Percentiles rank a stretch among this genome's conserved stretches.
phyloP scores from a whole-genome alignment of 1,140 invertebrate species.

The Paraescarpia echinospica region DNA sequence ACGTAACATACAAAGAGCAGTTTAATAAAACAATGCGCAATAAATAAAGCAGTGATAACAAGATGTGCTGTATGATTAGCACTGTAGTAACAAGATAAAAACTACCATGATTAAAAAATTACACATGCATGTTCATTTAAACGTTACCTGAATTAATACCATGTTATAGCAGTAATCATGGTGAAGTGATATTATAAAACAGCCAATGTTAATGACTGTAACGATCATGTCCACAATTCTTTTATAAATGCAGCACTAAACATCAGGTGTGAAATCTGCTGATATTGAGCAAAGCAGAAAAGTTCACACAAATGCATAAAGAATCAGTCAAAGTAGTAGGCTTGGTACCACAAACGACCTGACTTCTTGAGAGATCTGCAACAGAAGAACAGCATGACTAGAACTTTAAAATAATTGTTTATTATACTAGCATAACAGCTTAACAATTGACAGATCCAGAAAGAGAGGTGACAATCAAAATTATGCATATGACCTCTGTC shows the following conservation, averaged over 20 bases:
- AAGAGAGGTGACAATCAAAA: neutral
- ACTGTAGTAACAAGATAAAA: neutral
- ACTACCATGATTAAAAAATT: neutral
- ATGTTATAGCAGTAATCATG: neutral
- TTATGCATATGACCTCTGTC: no score
- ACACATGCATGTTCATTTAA: neutral
- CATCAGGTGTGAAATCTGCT: neutral
- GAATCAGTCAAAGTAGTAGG: conserved; percentile 22
- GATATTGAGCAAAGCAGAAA: neutral
- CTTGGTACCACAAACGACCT: conserved; percentile 34
- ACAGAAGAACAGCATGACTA: conserved; percentile 24
- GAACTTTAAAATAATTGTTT: conserved; percentile 27
- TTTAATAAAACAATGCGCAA: neutral
- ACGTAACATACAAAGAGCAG: neutral
- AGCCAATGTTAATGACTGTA: neutral
- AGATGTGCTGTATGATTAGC: neutral
- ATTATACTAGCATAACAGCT: neutral
- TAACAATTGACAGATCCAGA: neutral
- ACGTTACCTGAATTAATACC: neutral
- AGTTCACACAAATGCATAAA: neutral
- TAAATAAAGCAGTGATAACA: neutral
- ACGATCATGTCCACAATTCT: neutral
- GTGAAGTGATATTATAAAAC: neutral
- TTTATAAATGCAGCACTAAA: no score
- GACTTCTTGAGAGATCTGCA: conserved; percentile 34